Conservation (phyloP, 2,888 invertebrate genomes). For the Dryadula phaetusa region DNA sequence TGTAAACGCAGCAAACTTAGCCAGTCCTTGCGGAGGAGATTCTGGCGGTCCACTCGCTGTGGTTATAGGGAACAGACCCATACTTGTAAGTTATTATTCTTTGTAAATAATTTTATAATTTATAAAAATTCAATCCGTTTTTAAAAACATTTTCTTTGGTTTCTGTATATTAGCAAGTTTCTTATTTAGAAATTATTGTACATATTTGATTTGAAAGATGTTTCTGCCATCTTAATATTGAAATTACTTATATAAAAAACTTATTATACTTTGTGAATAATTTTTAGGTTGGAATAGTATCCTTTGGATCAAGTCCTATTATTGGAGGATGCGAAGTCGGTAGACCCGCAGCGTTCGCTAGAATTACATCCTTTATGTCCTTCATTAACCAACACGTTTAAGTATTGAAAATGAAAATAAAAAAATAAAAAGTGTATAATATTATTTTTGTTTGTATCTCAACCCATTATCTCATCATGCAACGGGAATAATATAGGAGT, state of each 20-base stretch:
- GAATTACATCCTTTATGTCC: background rate
- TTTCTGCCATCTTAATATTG: too few species aligned
- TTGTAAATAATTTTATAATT: background rate
- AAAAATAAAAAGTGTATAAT: too few species aligned
- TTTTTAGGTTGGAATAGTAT: background rate
- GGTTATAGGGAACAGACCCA: background rate
- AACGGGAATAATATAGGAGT: too few species aligned
- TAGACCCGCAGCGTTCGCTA: background rate
- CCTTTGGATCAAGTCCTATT: background rate
- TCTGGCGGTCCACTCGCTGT: conserved; percentile 45
- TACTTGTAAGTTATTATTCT: background rate
- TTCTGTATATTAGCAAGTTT: background rate
- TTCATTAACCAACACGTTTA: background rate
- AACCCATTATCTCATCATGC: too few species aligned
- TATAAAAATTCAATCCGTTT: too few species aligned
- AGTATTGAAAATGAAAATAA: too few species aligned
- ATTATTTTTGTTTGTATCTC: too few species aligned
- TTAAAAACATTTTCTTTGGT: background rate
- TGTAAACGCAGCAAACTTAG: conserved; percentile 43
- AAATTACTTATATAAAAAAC: too few species aligned
- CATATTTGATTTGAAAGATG: too few species aligned
- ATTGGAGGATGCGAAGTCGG: background rate
- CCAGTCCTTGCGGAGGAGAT: conserved; percentile 55
- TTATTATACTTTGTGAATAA: background rate
- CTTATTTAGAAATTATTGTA: too few species aligned